Conservation (phyloP, 2,797 vertebrate species). For the Corythornis leucogaster region DNA sequence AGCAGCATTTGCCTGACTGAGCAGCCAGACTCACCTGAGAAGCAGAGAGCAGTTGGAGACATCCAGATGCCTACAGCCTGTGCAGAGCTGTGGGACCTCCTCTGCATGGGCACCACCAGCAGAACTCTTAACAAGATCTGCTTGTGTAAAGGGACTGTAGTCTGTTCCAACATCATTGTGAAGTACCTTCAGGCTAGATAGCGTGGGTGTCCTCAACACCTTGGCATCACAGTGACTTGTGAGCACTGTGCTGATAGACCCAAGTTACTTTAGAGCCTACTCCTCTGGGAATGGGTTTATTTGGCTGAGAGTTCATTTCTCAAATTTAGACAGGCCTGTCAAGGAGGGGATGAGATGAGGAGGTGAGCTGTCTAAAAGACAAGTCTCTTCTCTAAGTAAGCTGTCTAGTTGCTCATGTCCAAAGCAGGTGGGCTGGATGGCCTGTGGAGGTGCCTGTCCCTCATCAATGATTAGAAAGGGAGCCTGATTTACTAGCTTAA, state of each 20-base stretch:
- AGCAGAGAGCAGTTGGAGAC: background rate
- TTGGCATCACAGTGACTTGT: background rate
- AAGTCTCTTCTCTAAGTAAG: background rate
- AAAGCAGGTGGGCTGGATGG: background rate
- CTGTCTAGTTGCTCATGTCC: background rate
- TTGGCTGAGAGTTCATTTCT: background rate
- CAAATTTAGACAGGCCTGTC: background rate
- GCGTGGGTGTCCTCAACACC: background rate
- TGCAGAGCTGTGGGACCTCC: background rate
- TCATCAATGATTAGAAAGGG: background rate
- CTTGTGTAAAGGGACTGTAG: background rate
- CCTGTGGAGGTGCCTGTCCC: background rate
- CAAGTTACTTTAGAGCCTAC: background rate
- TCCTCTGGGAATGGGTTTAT: background rate
- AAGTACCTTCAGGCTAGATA: background rate
- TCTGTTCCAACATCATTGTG: background rate
- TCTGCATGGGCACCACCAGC: background rate
- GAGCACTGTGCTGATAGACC: background rate
- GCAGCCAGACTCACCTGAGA: background rate
- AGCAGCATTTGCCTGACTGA: background rate
- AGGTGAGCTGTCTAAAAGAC: background rate
- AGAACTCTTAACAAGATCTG: background rate
- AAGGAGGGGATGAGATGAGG: rapidly evolving
- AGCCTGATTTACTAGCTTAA: background rate
- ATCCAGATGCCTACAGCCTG: background rate